phyloP scores from a whole-genome alignment of 2,888 invertebrate genomes.

The Ochropleura leucogaster region DNA sequence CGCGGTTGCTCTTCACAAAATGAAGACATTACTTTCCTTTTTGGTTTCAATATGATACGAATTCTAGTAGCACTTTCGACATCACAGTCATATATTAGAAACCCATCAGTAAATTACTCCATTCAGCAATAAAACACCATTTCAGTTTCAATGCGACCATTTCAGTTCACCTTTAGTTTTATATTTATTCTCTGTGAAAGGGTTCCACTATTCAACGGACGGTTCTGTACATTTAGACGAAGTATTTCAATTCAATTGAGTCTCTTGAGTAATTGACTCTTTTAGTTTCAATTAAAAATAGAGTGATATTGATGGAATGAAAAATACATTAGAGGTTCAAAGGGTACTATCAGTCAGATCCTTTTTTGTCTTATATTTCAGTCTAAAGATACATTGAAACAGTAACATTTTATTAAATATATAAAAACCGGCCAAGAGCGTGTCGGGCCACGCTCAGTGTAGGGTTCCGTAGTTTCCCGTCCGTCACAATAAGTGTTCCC shows the following conservation, averaged over 20 bases:
- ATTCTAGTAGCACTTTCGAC: neutral
- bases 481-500: no score
- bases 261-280: conserved; percentile 45
- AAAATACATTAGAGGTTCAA: conserved; percentile 8
- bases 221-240: conserved; percentile 5
- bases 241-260: conserved; percentile 39
- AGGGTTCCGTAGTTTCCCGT: no score
- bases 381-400: no score
- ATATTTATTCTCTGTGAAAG: conserved; percentile 47
- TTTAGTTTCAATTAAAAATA: conserved; percentile 42
- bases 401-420: no score
- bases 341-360: neutral
- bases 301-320: conserved; percentile 29
- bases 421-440: no score
- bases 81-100: neutral
- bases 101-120: conserved; percentile 13
- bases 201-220: conserved; percentile 21
- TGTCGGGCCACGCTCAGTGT: no score
- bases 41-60: neutral
- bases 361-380: no score
- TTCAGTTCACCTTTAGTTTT: conserved; percentile 15
- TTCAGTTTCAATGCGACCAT: conserved; percentile 17
- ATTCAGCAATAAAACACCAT: conserved; percentile 22
- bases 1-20: neutral
- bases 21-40: neutral